A percentile compares a stretch with the other conserved stretches of the same genome.
Conservation (phyloP, 2,888 invertebrate species). For the Melinaea menophilus region DNA sequence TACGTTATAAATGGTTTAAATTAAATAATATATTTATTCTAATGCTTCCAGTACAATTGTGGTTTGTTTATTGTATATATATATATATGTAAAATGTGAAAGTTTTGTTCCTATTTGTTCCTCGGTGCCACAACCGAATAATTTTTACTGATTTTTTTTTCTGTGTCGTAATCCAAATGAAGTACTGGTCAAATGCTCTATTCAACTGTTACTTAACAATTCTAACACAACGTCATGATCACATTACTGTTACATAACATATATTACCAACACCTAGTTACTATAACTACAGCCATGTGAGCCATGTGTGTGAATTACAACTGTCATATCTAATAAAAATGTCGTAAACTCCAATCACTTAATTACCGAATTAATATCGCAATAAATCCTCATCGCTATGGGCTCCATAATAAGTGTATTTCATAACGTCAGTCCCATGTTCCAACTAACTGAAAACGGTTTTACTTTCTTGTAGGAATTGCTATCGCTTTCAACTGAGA, state of each 20-base stretch:
- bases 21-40: neutral
- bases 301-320: constrained; percentile 42
- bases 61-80: neutral
- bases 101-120: neutral
- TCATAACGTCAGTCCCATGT: constrained; percentile 42
- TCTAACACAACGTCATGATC: constrained; percentile 18
- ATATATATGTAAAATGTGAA: neutral
- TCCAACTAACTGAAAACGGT: constrained; percentile 55
- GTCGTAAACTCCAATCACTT: constrained; percentile 44
- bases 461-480: constrained; percentile 77
- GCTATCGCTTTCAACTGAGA: constrained; percentile 74
- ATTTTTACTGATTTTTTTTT: no score
- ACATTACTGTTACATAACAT: constrained; percentile 24
- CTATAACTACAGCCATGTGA: constrained; percentile 11
- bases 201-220: constrained; percentile 12
- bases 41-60: neutral
- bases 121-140: no score
- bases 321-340: constrained; percentile 46
- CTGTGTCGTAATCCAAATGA: neutral
- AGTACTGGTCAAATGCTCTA: neutral
- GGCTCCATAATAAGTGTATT: no score
- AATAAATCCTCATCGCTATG: constrained; percentile 36
- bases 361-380: constrained; percentile 29
- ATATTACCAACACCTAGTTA: constrained; percentile 31
- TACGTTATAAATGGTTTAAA: neutral